Evolutionary conservation across 92 coral and sea anemone genomes (phyloP), one percentile per base, ranked within the genome.

Genomic region (Phenganax stokvisi): DNA sequence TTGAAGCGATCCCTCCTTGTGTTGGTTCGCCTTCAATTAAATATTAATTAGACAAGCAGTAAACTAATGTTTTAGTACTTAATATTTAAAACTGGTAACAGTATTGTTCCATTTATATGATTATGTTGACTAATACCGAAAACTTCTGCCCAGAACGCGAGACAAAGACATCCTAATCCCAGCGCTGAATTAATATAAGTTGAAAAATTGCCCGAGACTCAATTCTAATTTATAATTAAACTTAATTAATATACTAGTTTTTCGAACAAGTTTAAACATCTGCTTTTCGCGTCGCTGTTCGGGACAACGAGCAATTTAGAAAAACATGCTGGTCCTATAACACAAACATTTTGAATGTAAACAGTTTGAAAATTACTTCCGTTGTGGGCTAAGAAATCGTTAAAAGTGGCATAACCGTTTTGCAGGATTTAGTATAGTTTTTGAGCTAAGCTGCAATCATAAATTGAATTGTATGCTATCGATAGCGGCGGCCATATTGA

Each of bases 191-290:
- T 44, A 16, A 54, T 54, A 59, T 59, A 51, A 12, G 56, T 28
- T 72, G 28, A 72, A 37, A 72, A 72, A 54, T 8, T 8, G 77
- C 17, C 25, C 51, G 12, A 52, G 30, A 6, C 10, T 54, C 77
- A 72, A 51, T 72, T 56, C 59, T 51, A 72, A 72, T 51, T 12
- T 52, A 72, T 72, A 72, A 17, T 51, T 51, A 54, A 72, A 9
- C 44, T 72, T 51, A 72, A 17, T 51, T 51, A 54, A 72, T 51
- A 72, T 72, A 72, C 13, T 72, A 72, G 57, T 72, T 37, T 4
- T 61, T 17, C 47, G 47, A 20, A 3, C 51, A 13, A 59, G 65
- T 59, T 1, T 59, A 13, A 56, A 72, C 77, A 72, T 47, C 77
- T 72, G 77, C 59, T 3, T 72, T 29, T 31, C 51, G 44, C 17